phyloP scores from a whole-genome alignment of 2,113 vertebrate species.

The Carettochelys insculpta region DNA sequence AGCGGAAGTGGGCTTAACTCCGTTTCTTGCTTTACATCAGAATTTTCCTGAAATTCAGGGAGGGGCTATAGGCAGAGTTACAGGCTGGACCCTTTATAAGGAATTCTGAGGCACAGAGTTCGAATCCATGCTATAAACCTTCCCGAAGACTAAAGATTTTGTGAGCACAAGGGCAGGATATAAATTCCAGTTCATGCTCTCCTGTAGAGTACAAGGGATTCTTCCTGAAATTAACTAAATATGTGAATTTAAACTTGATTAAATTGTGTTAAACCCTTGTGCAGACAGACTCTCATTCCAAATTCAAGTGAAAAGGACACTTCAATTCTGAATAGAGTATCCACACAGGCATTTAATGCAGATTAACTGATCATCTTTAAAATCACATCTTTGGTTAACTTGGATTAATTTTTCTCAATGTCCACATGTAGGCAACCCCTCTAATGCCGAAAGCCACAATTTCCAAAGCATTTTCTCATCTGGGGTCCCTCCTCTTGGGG shows the following conservation, averaged over 20 bases:
- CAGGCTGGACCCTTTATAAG: background rate
- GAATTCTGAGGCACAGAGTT: background rate
- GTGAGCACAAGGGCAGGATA: background rate
- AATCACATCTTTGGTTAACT: background rate
- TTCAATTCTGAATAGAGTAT: background rate
- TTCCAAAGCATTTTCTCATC: rapidly evolving
- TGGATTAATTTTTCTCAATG: background rate
- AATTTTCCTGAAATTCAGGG: background rate
- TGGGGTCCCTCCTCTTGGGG: background rate
- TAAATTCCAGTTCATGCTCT: rapidly evolving
- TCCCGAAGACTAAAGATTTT: background rate
- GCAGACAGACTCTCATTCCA: background rate
- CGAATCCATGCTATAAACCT: rapidly evolving
- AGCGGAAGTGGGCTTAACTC: background rate
- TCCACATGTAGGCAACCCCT: background rate
- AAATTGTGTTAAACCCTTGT: too few species aligned
- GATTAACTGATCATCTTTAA: background rate
- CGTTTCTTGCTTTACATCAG: background rate
- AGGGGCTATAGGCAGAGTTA: background rate
- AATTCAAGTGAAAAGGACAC: background rate
- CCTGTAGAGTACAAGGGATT: background rate
- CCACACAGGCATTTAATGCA: background rate
- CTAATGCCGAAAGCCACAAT: rapidly evolving
- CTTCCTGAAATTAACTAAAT: background rate
- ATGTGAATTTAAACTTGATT: background rate